Evolutionary conservation across 2,888 invertebrate genomes (phyloP).

Genomic region (Blastobasis adustella): DNA sequence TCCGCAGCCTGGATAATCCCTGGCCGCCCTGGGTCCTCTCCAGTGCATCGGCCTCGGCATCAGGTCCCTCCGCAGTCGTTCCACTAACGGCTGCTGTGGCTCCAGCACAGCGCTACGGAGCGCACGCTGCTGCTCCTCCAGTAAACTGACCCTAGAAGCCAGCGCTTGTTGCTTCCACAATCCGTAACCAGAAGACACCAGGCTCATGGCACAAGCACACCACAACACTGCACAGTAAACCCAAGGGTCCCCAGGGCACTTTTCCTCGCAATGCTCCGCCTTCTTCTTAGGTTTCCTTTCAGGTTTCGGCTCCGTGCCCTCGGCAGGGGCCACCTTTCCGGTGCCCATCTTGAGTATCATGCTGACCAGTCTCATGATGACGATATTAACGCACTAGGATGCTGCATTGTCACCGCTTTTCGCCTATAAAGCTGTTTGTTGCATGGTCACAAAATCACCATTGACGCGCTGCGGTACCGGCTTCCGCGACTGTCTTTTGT

Average conservation of each 20-base stretch:
- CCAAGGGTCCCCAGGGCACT: conserved; percentile 58
- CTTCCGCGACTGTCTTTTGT: no score
- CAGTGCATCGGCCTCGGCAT: conserved; percentile 47
- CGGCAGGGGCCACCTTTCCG: conserved; percentile 45
- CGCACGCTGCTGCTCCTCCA: conserved; percentile 74
- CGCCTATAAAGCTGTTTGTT: no score
- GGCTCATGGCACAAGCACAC: conserved; percentile 79
- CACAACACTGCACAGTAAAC: conserved; percentile 72
- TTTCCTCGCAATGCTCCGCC: conserved; percentile 51
- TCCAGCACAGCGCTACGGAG: conserved; percentile 69
- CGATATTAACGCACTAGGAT: no score
- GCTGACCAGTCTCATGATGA: conserved; percentile 32
- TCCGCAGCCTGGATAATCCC: conserved; percentile 79
- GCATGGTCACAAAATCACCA: no score
- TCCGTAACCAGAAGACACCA: conserved; percentile 76
- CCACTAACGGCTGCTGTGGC: conserved; percentile 69
- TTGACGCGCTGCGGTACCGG: no score
- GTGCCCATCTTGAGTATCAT: conserved; percentile 62
- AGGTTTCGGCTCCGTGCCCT: conserved; percentile 36
- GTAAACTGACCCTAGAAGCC: conserved; percentile 61
- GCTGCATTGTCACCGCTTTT: no score
- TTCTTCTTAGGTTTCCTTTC: conserved; percentile 40
- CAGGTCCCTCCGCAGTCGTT: conserved; percentile 71
- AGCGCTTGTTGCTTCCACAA: conserved; percentile 74
- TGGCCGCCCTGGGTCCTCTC: conserved; percentile 58